phyloP scores from a whole-genome alignment of 2,113 vertebrate species.

The Myiozetetes cayanensis region DNA sequence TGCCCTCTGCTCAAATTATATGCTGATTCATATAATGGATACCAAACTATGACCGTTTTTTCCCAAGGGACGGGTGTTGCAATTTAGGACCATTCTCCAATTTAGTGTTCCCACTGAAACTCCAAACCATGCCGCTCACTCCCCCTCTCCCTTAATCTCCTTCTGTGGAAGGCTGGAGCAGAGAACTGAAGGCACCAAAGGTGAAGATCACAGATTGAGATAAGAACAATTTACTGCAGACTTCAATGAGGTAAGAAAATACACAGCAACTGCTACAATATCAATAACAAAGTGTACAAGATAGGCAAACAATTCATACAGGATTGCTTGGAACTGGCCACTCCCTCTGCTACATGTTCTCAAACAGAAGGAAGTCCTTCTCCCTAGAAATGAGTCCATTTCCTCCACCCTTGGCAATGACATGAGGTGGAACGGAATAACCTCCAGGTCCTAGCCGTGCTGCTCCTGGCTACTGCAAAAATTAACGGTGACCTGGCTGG shows the following conservation, averaged over 20 bases:
- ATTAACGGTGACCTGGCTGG: background rate
- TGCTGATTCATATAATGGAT: background rate
- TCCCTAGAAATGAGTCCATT: background rate
- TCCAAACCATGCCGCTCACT: fast-evolving
- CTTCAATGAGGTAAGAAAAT: background rate
- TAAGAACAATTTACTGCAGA: background rate
- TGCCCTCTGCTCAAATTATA: background rate
- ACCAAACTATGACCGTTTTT: background rate
- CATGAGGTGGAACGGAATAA: background rate
- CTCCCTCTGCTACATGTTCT: background rate
- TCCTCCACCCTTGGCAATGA: background rate
- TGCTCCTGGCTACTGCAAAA: background rate
- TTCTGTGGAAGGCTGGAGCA: background rate
- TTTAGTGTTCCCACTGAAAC: background rate
- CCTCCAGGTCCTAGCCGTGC: background rate
- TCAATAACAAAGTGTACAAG: background rate
- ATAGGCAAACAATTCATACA: background rate
- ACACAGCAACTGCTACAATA: fast-evolving
- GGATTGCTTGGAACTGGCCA: background rate
- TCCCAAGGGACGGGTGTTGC: background rate
- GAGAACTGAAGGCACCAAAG: background rate
- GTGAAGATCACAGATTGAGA: background rate
- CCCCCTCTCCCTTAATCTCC: too few species aligned
- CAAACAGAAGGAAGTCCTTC: background rate
- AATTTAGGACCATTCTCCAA: background rate